These are phyloP conservation scores for Megastigmus dorsalis DNA, from an alignment of 2,888 invertebrate genomes.

Conservation along the genomic window DNA sequence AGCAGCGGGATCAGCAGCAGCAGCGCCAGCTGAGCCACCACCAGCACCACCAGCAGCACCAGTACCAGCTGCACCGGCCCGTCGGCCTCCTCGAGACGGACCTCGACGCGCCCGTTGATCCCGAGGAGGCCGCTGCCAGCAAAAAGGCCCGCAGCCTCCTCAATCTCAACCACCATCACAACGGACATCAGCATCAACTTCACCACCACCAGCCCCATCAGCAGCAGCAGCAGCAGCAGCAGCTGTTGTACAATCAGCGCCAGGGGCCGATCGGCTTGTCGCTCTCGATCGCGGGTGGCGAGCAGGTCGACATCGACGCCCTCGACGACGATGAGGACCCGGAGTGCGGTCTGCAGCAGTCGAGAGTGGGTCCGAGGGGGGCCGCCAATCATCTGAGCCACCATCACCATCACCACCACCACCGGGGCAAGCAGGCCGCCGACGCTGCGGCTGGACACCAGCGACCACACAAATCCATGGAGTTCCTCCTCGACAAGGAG, in stretches of 20 bases:
- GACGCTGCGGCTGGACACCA: slow-evolving; percentile 58
- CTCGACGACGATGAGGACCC: slow-evolving; percentile 65
- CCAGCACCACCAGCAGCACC: slow-evolving; percentile 10
- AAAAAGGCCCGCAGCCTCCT: slow-evolving; percentile 82
- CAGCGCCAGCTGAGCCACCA: slow-evolving; percentile 50
- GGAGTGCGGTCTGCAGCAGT: background rate
- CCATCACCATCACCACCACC: slow-evolving; percentile 26
- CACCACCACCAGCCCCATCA: slow-evolving; percentile 47
- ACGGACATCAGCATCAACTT: slow-evolving; percentile 47
- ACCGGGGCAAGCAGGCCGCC: slow-evolving; percentile 42
- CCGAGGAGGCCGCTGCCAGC: slow-evolving; percentile 61
- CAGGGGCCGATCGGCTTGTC: slow-evolving; percentile 64
- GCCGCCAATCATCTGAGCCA: slow-evolving; percentile 86
- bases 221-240: slow-evolving; percentile 38
- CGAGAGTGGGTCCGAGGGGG: slow-evolving; percentile 65
- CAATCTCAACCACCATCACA: slow-evolving; percentile 75
- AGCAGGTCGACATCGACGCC: slow-evolving; percentile 14
- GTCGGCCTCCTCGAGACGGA: slow-evolving; percentile 93
- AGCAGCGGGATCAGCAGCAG: slow-evolving; percentile 33
- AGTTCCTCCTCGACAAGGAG: slow-evolving; percentile 95
- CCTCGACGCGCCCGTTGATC: slow-evolving; percentile 80
- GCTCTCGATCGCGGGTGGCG: slow-evolving; percentile 8
- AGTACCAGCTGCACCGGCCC: slow-evolving; percentile 73
- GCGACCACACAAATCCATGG: slow-evolving; percentile 92
- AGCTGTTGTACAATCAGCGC: slow-evolving; percentile 41